Evolutionary conservation across 2,888 invertebrate species (phyloP).

Genomic region (Polylopha cassiicola): DNA sequence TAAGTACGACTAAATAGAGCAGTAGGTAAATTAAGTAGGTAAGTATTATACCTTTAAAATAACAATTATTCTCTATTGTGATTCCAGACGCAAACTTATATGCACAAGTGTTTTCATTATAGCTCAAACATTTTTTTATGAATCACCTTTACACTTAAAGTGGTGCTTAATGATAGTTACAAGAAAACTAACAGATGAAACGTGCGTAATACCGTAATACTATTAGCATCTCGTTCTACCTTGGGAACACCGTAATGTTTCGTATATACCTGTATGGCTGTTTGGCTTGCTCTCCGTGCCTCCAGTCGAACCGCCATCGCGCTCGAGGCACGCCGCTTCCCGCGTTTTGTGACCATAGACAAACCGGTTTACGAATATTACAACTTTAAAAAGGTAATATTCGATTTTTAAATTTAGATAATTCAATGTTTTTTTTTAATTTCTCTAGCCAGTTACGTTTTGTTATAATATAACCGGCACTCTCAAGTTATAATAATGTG

Average conservation of each 20-base stretch:
- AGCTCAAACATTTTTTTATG: too few relatives aligned
- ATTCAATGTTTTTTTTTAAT: constrained; percentile 22
- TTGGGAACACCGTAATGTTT: constrained; percentile 21
- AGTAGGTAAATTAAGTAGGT: too few relatives aligned
- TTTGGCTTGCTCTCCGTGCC: constrained; percentile 4
- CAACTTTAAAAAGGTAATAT: constrained; percentile 57
- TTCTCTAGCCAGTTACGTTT: constrained; percentile 24
- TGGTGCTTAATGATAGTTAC: constrained; percentile 8
- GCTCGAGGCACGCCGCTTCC: constrained; percentile 49
- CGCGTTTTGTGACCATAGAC: constrained; percentile 45
- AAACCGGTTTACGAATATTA: constrained; percentile 35
- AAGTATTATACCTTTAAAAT: too few relatives aligned
- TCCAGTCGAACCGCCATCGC: too few relatives aligned
- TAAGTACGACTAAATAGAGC: too few relatives aligned
- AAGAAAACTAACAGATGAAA: too few relatives aligned
- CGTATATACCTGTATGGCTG: constrained; percentile 15
- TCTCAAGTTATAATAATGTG: constrained; percentile 26
- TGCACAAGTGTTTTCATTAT: too few relatives aligned
- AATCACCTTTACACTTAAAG: constrained; percentile 1
- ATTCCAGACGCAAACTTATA: too few relatives aligned
- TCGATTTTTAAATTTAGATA: constrained; percentile 16
- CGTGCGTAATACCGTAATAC: constrained; percentile 27
- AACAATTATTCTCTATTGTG: too few relatives aligned
- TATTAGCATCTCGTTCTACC: constrained; percentile 27
- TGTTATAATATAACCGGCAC: too few relatives aligned